phyloP scores from a whole-genome alignment of 2,113 vertebrate genomes.

The Tretioscincus oriximinensis region DNA sequence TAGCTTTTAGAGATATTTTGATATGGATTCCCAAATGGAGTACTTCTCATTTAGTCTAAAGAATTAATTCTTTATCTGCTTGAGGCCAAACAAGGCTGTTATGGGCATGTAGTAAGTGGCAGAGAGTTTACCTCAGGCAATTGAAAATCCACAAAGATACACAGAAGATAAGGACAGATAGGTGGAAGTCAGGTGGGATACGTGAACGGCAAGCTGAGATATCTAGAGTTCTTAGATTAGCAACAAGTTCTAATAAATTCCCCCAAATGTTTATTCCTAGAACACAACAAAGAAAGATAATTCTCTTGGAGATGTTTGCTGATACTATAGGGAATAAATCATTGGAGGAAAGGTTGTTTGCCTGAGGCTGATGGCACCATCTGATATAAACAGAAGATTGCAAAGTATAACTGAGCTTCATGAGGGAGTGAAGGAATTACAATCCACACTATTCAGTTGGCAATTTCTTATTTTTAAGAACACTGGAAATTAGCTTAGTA shows the following conservation, averaged over 20 bases:
- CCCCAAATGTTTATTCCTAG: slow-evolving; percentile 50
- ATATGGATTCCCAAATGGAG: too few relatives aligned
- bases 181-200: neutral
- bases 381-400: slow-evolving; percentile 18
- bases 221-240: neutral
- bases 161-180: slow-evolving; percentile 13
- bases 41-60: slow-evolving; percentile 34
- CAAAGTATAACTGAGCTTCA: neutral
- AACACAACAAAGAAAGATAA: slow-evolving; percentile 29
- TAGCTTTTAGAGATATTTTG: too few relatives aligned
- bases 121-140: slow-evolving; percentile 25
- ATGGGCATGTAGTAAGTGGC: slow-evolving; percentile 26
- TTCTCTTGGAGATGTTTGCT: slow-evolving; percentile 17
- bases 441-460: neutral
- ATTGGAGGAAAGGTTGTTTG: slow-evolving; percentile 1
- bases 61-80: slow-evolving; percentile 36
- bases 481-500: neutral
- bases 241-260: slow-evolving; percentile 7
- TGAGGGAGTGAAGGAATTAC: neutral
- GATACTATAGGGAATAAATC: too few relatives aligned
- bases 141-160: slow-evolving; percentile 11
- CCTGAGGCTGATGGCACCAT: slow-evolving; percentile 20
- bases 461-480: neutral
- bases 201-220: slow-evolving; percentile 22
- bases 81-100: slow-evolving; percentile 1